These are phyloP conservation scores for Hydropotes inermis DNA, from an alignment of 2,113 vertebrate species.

Conservation along the genomic window DNA sequence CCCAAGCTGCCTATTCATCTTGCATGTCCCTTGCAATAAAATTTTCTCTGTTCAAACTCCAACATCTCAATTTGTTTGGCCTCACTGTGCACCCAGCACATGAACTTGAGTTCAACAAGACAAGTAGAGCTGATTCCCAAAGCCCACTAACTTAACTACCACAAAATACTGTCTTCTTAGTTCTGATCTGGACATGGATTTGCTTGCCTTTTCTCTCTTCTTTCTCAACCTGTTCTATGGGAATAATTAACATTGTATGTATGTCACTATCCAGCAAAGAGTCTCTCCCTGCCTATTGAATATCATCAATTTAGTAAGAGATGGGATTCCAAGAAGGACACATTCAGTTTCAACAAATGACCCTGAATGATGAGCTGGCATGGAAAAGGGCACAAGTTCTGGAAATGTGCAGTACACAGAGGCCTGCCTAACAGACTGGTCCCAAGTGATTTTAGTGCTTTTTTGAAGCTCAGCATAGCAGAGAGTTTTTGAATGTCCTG, in stretches of 20 bases:
- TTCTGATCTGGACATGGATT: neutral
- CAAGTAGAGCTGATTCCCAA: neutral
- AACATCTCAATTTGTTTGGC: neutral
- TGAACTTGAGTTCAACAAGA: neutral
- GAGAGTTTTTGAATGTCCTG: neutral
- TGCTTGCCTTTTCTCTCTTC: neutral
- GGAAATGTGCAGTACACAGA: neutral
- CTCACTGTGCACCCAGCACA: neutral
- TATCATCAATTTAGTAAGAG: neutral
- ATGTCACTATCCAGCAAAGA: neutral
- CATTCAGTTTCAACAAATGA: conserved; percentile 1
- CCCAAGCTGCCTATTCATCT: neutral
- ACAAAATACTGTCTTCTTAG: neutral
- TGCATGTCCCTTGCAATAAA: neutral
- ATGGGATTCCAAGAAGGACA: neutral
- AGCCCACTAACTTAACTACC: neutral
- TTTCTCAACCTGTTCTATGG: neutral
- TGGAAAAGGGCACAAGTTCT: neutral
- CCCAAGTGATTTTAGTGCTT: neutral
- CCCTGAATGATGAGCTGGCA: neutral
- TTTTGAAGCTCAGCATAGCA: neutral
- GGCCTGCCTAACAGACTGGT: neutral
- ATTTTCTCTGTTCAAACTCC: neutral
- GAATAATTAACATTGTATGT: neutral
- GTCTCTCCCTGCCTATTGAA: neutral